Percentiles rank a stretch among this genome's conserved stretches.
phyloP scores from a whole-genome alignment of 2,888 invertebrate species.

The Pyrrhia umbra region DNA sequence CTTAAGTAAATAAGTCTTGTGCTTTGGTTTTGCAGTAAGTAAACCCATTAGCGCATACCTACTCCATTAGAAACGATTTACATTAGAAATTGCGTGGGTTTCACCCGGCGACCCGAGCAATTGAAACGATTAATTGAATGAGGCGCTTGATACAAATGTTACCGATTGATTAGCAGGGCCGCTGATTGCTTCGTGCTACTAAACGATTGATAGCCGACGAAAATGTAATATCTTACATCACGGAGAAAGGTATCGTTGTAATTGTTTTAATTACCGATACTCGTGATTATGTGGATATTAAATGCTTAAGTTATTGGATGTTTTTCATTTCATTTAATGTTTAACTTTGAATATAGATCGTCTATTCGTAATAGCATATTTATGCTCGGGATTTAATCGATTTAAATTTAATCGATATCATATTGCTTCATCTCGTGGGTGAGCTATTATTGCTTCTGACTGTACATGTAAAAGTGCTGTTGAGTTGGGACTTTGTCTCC shows the following conservation, averaged over 20 bases:
- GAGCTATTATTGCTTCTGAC: conserved; percentile 4
- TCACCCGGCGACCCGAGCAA: conserved; percentile 38
- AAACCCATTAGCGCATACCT: conserved; percentile 42
- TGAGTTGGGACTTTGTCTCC: conserved; percentile 12
- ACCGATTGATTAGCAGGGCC: conserved; percentile 51
- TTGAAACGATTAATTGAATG: conserved; percentile 49
- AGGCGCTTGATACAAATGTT: conserved; percentile 40
- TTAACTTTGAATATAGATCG: not conserved
- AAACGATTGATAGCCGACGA: conserved; percentile 23
- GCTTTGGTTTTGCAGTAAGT: conserved; percentile 32
- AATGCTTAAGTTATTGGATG: conserved; percentile 7
- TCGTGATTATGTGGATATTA: conserved; percentile 25
- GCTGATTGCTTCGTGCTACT: conserved; percentile 50
- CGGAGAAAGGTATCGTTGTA: conserved; percentile 48
- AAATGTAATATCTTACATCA: conserved; percentile 38
- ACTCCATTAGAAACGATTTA: conserved; percentile 49
- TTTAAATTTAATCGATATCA: not conserved
- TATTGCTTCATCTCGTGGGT: not conserved
- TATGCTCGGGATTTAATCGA: not conserved
- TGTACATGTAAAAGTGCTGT: conserved; percentile 5
- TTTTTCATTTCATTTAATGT: conserved; percentile 12
- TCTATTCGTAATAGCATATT: not conserved
- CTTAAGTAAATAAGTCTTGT: conserved; percentile 28
- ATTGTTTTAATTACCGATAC: conserved; percentile 37
- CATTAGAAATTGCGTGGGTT: conserved; percentile 54